These are phyloP conservation scores for Pyrocephalus nanus DNA, from an alignment of 2,797 vertebrate genomes.

Conservation along the genomic window DNA sequence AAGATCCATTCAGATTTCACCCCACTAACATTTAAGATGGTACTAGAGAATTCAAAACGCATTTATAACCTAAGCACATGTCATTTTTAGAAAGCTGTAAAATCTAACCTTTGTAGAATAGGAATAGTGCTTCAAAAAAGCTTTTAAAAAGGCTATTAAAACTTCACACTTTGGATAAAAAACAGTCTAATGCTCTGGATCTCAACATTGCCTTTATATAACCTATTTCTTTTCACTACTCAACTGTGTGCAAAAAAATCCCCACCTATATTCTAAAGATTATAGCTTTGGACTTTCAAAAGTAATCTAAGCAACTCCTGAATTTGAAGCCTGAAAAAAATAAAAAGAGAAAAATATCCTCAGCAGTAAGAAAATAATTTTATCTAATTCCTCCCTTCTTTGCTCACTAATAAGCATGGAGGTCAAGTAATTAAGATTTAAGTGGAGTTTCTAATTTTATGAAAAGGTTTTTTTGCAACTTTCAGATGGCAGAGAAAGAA, in stretches of 20 bases:
- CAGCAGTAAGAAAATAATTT: neutral
- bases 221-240: neutral
- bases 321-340: neutral
- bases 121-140: neutral
- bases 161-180: neutral
- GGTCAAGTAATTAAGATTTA: neutral
- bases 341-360: neutral
- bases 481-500: neutral
- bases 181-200: neutral
- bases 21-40: neutral
- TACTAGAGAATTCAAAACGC: neutral
- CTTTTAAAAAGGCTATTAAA: conserved; percentile 40
- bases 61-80: neutral
- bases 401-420: neutral
- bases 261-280: neutral
- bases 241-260: neutral
- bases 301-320: neutral
- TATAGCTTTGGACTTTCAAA: neutral
- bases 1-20: neutral
- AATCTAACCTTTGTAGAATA: conserved; percentile 34
- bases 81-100: conserved; percentile 20
- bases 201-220: neutral
- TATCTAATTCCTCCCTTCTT: neutral
- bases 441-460: neutral
- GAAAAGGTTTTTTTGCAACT: neutral